phyloP scores from a whole-genome alignment of 2,888 invertebrate genomes.

The Ecdyonurus torrentis region DNA sequence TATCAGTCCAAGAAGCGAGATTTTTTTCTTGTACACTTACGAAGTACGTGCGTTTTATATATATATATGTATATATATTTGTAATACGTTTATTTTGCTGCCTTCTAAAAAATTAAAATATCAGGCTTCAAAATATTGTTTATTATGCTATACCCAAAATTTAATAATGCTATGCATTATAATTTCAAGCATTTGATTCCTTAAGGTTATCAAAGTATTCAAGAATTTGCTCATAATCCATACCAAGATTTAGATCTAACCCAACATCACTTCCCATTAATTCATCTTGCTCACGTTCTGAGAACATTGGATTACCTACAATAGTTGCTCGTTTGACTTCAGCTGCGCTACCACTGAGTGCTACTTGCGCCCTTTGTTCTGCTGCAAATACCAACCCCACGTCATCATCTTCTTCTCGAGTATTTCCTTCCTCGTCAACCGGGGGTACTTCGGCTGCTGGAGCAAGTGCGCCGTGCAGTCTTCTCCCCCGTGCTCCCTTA shows the following conservation, averaged over 20 bases:
- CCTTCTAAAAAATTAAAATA: not conserved
- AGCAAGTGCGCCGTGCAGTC: not conserved
- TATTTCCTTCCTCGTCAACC: conserved; percentile 1
- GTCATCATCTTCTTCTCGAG: not conserved
- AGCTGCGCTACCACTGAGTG: conserved; percentile 4
- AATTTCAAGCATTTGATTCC: conserved; percentile 43
- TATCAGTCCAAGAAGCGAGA: not conserved
- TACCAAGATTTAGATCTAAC: conserved; percentile 59
- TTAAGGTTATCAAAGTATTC: conserved; percentile 96
- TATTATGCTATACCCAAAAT: too few relatives aligned
- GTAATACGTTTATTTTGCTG: not conserved
- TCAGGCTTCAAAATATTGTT: not conserved
- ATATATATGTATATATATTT: too few relatives aligned
- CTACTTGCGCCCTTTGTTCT: not conserved
- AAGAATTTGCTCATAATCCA: conserved; percentile 97
- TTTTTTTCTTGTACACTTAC: not conserved
- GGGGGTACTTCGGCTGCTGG: conserved; percentile 1
- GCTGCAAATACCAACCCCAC: not conserved
- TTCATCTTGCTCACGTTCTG: conserved; percentile 22
- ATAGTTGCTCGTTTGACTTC: conserved; percentile 72
- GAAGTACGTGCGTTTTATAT: not conserved
- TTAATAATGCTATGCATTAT: too few relatives aligned
- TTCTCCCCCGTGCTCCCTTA: not conserved
- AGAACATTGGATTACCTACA: conserved; percentile 80
- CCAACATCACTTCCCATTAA: conserved; percentile 34